These are phyloP conservation scores for Brachynemurus nebulosus DNA, from an alignment of 2,888 invertebrate genomes.

Conservation along the genomic window DNA sequence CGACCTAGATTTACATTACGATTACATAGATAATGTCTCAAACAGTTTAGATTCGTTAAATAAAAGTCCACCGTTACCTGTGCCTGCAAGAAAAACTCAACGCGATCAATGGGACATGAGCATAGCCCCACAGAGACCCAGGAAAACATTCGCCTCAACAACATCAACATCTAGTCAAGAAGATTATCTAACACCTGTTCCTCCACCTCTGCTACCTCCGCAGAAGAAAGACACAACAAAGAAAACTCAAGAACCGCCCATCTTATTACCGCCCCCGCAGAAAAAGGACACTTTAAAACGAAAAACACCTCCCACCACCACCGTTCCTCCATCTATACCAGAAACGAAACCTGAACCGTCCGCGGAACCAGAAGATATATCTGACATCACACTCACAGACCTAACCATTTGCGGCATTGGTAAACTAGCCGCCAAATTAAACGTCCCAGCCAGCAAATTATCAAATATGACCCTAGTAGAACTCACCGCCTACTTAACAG, in stretches of 20 bases:
- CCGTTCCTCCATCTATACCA: constrained; percentile 14
- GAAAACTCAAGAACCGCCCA: constrained; percentile 23
- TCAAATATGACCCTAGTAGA: constrained; percentile 80
- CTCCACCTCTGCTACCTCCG: constrained; percentile 37
- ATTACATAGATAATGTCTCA: constrained; percentile 33
- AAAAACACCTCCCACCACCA: constrained; percentile 14
- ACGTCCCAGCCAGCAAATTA: constrained; percentile 62
- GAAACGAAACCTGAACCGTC: constrained; percentile 19
- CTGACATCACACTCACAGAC: constrained; percentile 59
- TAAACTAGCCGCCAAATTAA: constrained; percentile 59
- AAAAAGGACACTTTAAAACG: constrained; percentile 25
- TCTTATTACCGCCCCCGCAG: constrained; percentile 36
- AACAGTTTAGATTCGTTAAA: constrained; percentile 23
- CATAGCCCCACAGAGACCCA: constrained; percentile 31
- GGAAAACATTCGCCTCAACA: constrained; percentile 20
- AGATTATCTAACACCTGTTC: constrained; percentile 54
- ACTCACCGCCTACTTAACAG: constrained; percentile 64
- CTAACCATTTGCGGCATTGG: constrained; percentile 69
- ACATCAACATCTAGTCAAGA: constrained; percentile 32
- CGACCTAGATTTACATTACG: constrained; percentile 37
- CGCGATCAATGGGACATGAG: constrained; percentile 30
- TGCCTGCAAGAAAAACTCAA: constrained; percentile 41
- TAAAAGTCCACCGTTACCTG: constrained; percentile 44
- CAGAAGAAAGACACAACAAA: constrained; percentile 21
- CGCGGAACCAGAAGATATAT: constrained; percentile 9